Evolutionary conservation across 2,797 vertebrate species (phyloP).

Genomic region (Falco naumanni): DNA sequence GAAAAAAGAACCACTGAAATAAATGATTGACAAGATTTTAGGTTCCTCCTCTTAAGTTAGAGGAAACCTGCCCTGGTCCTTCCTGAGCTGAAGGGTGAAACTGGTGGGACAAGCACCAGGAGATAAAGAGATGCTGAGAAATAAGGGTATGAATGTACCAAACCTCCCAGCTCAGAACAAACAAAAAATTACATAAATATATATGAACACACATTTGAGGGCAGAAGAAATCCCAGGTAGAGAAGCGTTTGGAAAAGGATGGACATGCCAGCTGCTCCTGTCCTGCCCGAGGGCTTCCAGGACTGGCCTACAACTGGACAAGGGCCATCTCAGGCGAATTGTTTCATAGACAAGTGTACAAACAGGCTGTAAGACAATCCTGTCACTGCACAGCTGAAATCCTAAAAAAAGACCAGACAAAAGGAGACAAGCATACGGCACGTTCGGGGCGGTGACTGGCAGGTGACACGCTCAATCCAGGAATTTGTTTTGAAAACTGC

Average conservation of each 20-base stretch:
- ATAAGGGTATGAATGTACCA: background rate
- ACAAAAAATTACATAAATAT: too few relatives aligned
- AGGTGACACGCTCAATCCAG: background rate
- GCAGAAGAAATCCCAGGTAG: background rate
- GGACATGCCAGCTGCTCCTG: background rate
- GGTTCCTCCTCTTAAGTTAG: background rate
- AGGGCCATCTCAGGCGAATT: background rate
- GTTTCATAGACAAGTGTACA: background rate
- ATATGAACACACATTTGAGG: background rate
- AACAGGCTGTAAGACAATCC: background rate
- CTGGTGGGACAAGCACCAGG: background rate
- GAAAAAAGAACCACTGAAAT: background rate
- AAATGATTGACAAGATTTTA: background rate
- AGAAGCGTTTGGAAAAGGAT: background rate
- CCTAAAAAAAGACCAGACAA: background rate
- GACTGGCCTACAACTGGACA: background rate
- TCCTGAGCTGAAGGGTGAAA: background rate
- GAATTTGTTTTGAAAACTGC: background rate
- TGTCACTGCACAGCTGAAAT: background rate
- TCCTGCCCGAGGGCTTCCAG: background rate
- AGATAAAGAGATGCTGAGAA: background rate
- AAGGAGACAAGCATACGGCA: background rate
- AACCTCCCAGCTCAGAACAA: background rate
- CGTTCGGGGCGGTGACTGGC: accelerated
- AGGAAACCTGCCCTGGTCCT: background rate